These are phyloP conservation scores for Tiaroga cobitis DNA, from an alignment of 2,797 vertebrate species.

Conservation along the genomic window DNA sequence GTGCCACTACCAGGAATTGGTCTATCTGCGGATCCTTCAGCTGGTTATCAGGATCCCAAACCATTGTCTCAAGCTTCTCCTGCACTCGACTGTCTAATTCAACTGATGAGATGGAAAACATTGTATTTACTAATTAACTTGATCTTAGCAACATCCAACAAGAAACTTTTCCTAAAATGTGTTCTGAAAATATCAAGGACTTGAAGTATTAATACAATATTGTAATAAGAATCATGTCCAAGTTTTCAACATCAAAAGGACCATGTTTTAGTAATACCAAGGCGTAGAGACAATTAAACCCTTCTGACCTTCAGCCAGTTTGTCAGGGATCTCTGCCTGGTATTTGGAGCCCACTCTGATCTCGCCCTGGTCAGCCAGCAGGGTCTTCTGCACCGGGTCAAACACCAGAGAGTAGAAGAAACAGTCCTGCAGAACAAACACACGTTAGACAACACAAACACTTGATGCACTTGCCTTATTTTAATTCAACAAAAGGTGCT, in stretches of 20 bases:
- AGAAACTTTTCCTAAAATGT: not conserved
- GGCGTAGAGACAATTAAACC: not conserved
- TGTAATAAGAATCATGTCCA: not conserved
- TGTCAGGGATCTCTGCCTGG: slow-evolving; percentile 94
- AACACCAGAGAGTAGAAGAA: slow-evolving; percentile 97
- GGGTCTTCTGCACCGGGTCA: slow-evolving; percentile 93
- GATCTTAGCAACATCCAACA: not conserved
- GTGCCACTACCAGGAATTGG: slow-evolving; percentile 95
- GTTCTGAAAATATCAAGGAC: too few species aligned
- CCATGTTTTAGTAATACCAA: not conserved
- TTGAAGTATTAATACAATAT: not conserved
- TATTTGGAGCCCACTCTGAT: slow-evolving; percentile 95
- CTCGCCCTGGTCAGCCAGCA: slow-evolving; percentile 93
- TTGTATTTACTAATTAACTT: not conserved
- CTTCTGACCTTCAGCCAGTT: slow-evolving; percentile 84
- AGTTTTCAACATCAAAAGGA: not conserved
- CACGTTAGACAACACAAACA: not conserved
- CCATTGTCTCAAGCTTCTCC: slow-evolving; percentile 94
- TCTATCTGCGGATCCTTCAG: slow-evolving; percentile 94
- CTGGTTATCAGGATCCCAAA: slow-evolving; percentile 94
- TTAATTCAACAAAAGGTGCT: not conserved
- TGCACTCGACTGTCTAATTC: slow-evolving; percentile 88
- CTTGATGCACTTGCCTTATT: not conserved
- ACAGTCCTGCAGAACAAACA: slow-evolving; percentile 81
- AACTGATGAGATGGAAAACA: slow-evolving; percentile 64